phyloP scores from a whole-genome alignment of 2,113 vertebrate genomes.

The Brachypteracias leptosomus region DNA sequence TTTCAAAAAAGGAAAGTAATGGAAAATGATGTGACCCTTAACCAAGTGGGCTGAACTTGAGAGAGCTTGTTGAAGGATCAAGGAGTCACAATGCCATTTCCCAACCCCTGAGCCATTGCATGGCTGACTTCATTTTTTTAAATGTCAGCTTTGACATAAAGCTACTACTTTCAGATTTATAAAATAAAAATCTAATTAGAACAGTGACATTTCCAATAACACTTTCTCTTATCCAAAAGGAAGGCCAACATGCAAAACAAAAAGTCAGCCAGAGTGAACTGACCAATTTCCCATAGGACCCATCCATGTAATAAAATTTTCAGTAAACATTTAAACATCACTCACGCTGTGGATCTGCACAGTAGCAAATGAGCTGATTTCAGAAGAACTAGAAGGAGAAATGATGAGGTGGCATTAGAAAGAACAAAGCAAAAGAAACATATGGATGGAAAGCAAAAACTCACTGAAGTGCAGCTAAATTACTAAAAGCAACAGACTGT shows the following conservation, averaged over 20 bases:
- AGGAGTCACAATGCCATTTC: conserved; percentile 26
- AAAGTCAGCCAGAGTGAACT: neutral
- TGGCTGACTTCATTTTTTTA: conserved; percentile 22
- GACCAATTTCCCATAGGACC: neutral
- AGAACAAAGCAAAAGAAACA: neutral
- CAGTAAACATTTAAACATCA: neutral
- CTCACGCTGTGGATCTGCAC: conserved; percentile 57
- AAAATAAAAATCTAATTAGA: conserved; percentile 55
- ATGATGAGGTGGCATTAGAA: neutral
- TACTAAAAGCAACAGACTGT: neutral
- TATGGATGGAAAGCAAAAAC: neutral
- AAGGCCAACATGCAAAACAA: neutral
- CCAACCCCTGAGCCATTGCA: neutral
- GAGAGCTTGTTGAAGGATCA: neutral
- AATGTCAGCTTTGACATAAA: conserved; percentile 66
- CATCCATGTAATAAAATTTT: neutral
- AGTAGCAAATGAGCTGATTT: conserved; percentile 75
- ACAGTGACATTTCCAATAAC: conserved; percentile 21
- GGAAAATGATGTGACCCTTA: conserved; percentile 56
- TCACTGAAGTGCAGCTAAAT: neutral
- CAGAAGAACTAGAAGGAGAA: conserved; percentile 71
- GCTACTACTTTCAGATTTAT: conserved; percentile 53
- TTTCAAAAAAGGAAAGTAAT: conserved; percentile 53
- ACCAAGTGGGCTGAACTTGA: conserved; percentile 14
- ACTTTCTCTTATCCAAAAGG: conserved; percentile 9